A percentile compares a stretch with the other conserved stretches of the same genome.
Conservation (phyloP, 2,888 invertebrate genomes). For the Sinhomidia bicolor region DNA sequence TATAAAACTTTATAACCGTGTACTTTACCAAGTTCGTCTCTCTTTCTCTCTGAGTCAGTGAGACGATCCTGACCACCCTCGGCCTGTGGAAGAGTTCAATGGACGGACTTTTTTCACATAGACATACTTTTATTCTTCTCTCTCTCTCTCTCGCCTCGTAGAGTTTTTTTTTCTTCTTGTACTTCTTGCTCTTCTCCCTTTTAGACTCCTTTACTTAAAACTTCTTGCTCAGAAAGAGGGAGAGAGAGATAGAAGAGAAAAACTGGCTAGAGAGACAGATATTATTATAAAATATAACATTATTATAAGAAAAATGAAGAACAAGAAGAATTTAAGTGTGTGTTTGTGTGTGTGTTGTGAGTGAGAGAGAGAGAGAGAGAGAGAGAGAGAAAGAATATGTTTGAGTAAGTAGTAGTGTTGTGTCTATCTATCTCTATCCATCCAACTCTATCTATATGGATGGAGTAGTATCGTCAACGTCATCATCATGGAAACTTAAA, state of each 20-base stretch:
- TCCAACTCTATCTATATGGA: constrained; percentile 20
- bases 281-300: constrained; percentile 14
- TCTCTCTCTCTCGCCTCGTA: constrained; percentile 32
- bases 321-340: not conserved
- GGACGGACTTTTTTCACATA: constrained; percentile 56
- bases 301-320: constrained; percentile 3
- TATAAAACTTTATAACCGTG: constrained; percentile 46
- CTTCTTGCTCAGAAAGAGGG: constrained; percentile 8
- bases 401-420: constrained; percentile 32
- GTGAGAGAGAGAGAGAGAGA: too few relatives aligned
- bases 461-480: constrained; percentile 5
- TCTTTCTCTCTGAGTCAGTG: constrained; percentile 63
- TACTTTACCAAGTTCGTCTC: constrained; percentile 55
- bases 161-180: constrained; percentile 24
- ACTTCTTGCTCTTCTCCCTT: constrained; percentile 32
- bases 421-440: constrained; percentile 20
- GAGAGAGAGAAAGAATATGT: too few relatives aligned
- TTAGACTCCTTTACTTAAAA: constrained; percentile 11
- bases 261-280: constrained; percentile 22
- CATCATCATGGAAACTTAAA: constrained; percentile 56
- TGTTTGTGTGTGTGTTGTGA: constrained; percentile 21
- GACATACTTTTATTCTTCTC: constrained; percentile 47
- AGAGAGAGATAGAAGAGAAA: not conserved
- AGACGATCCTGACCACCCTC: constrained; percentile 68
- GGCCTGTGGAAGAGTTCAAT: constrained; percentile 66